phyloP scores from a whole-genome alignment of 53 echinoderm and acorn worm genomes.

The Henricia sp. region DNA sequence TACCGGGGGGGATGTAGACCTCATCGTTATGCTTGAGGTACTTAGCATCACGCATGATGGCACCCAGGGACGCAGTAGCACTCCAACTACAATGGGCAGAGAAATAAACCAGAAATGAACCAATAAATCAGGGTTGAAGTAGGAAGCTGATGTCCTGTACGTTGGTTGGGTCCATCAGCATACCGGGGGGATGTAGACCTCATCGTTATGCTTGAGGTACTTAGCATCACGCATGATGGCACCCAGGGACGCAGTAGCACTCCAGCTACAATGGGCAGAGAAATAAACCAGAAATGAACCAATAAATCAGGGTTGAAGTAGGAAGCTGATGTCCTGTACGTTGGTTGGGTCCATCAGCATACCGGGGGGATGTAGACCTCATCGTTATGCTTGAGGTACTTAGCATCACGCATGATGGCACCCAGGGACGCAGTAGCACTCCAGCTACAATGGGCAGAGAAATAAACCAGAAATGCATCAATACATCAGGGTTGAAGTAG shows the following conservation, averaged over 20 bases:
- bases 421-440: constrained; percentile 79
- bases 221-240: constrained; percentile 82
- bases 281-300: too few species aligned
- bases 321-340: constrained; percentile 75
- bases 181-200: constrained; percentile 92
- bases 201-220: constrained; percentile 75
- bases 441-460: constrained; percentile 64
- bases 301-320: too few species aligned
- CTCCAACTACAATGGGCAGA: constrained; percentile 75
- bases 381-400: constrained; percentile 75
- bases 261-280: constrained; percentile 70
- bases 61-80: constrained; percentile 70
- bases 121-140: too few species aligned
- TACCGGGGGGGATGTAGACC: constrained; percentile 89
- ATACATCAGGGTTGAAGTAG: too few species aligned
- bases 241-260: constrained; percentile 74
- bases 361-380: constrained; percentile 94
- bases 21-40: constrained; percentile 77
- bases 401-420: constrained; percentile 77
- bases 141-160: constrained; percentile 80
- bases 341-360: constrained; percentile 76
- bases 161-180: constrained; percentile 75
- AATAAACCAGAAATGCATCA: too few species aligned
- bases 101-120: too few species aligned
- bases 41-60: constrained; percentile 83